These are phyloP conservation scores for Standfussiana lucernea DNA, from an alignment of 2,888 invertebrate species.

Conservation along the genomic window DNA sequence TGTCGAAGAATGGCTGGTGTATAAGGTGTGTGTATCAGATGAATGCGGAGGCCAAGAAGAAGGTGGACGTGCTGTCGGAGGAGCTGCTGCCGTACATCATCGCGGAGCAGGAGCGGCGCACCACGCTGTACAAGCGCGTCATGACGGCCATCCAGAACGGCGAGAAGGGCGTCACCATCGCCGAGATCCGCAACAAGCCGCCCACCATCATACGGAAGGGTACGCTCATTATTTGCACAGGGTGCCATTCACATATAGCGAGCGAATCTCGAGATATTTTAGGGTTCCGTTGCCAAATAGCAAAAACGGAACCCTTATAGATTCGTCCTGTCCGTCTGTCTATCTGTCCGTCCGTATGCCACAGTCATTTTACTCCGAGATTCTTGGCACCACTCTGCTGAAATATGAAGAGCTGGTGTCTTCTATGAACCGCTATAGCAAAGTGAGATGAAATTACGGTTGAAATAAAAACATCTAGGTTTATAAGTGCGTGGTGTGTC, in stretches of 20 bases:
- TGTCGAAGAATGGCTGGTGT: background rate
- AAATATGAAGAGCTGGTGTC: too few relatives aligned
- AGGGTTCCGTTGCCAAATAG: too few relatives aligned
- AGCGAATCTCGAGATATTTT: background rate
- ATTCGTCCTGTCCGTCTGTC: background rate
- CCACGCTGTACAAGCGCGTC: slow-evolving; percentile 83
- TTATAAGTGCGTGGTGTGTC: too few relatives aligned
- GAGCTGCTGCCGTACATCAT: slow-evolving; percentile 87
- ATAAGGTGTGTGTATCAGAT: slow-evolving; percentile 73
- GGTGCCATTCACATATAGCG: background rate
- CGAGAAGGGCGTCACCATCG: slow-evolving; percentile 87
- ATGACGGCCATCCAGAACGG: slow-evolving; percentile 88
- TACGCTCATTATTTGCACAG: slow-evolving; percentile 48
- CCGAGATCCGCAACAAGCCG: slow-evolving; percentile 85
- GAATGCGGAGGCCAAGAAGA: slow-evolving; percentile 88
- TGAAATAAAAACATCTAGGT: too few relatives aligned
- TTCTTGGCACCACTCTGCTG: too few relatives aligned
- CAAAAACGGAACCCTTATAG: too few relatives aligned
- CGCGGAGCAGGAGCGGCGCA: slow-evolving; percentile 85
- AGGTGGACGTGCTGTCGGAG: slow-evolving; percentile 86
- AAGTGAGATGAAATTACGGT: too few relatives aligned
- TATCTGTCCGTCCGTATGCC: background rate
- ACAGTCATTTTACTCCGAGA: background rate
- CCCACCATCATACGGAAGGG: slow-evolving; percentile 85
- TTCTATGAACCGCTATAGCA: too few relatives aligned